A percentile compares a stretch with the other conserved stretches of the same genome.
Conservation (phyloP, 2,888 invertebrate species). For the Hybos culiciformis region DNA sequence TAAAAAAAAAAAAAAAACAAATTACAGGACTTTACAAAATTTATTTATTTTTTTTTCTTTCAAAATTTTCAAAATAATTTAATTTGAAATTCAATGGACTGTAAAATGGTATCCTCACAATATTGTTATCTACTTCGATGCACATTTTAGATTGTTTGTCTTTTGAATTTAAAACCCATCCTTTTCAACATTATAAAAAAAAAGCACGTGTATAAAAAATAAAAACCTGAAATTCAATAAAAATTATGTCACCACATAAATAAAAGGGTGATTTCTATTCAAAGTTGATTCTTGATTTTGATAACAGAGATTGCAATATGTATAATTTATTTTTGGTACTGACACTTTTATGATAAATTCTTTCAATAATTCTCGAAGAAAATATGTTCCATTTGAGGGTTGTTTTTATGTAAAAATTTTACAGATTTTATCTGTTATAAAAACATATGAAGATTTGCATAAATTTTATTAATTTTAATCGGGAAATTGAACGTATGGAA, state of each 20-base stretch:
- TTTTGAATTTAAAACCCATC: constrained; percentile 13
- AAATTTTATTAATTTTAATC: too few species aligned
- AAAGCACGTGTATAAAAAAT: neutral
- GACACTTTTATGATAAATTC: neutral
- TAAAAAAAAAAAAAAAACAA: too few species aligned
- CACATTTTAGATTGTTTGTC: constrained; percentile 29
- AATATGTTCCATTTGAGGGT: too few species aligned
- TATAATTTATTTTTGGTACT: neutral
- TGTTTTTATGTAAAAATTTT: too few species aligned
- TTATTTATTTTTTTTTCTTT: neutral
- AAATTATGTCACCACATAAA: neutral
- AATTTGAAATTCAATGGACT: constrained; percentile 31
- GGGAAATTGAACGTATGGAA: too few species aligned
- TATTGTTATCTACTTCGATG: constrained; percentile 32
- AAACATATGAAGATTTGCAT: neutral
- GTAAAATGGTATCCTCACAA: constrained; percentile 34
- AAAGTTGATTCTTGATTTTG: too few species aligned
- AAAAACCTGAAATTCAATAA: neutral
- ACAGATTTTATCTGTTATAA: too few species aligned
- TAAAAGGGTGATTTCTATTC: neutral
- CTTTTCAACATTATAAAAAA: constrained; percentile 9
- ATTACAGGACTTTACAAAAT: too few species aligned
- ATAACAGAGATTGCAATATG: neutral
- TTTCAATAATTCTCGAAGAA: too few species aligned
- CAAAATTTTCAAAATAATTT: neutral